Conservation (phyloP, 2,888 invertebrate genomes). For the Lapara coniferarum region DNA sequence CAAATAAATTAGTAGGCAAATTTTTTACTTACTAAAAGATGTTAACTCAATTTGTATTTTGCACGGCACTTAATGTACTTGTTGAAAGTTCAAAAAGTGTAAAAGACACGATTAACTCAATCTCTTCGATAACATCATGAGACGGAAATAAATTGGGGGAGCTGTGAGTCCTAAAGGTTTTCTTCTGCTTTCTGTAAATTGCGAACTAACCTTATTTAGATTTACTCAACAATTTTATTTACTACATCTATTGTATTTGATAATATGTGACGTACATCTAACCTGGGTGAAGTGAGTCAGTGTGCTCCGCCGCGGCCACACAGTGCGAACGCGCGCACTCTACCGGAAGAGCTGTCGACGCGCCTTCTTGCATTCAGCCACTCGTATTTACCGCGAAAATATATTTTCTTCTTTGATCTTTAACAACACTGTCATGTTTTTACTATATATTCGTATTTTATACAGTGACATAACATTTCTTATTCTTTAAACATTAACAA, state of each 20-base stretch:
- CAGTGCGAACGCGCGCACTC: conserved; percentile 58
- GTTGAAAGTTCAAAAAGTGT: no score
- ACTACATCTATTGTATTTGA: conserved; percentile 7
- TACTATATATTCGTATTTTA: background rate
- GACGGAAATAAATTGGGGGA: background rate
- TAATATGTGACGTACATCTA: conserved; percentile 45
- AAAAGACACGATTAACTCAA: background rate
- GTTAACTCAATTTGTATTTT: no score
- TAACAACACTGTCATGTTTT: background rate
- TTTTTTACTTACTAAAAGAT: no score
- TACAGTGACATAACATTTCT: background rate
- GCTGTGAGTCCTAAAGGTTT: background rate
- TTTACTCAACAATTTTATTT: background rate
- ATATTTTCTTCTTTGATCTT: background rate
- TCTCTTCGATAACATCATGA: background rate
- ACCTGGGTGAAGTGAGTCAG: conserved; percentile 40
- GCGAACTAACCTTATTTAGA: background rate
- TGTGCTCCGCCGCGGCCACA: conserved; percentile 41
- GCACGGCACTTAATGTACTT: no score
- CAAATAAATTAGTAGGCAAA: no score
- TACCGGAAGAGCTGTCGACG: conserved; percentile 38
- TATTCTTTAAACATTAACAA: background rate
- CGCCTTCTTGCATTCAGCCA: conserved; percentile 10
- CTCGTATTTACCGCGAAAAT: conserved; percentile 14
- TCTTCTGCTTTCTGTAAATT: background rate